These are phyloP conservation scores for Agrochola lota DNA, from an alignment of 2,888 invertebrate species.

Conservation along the genomic window DNA sequence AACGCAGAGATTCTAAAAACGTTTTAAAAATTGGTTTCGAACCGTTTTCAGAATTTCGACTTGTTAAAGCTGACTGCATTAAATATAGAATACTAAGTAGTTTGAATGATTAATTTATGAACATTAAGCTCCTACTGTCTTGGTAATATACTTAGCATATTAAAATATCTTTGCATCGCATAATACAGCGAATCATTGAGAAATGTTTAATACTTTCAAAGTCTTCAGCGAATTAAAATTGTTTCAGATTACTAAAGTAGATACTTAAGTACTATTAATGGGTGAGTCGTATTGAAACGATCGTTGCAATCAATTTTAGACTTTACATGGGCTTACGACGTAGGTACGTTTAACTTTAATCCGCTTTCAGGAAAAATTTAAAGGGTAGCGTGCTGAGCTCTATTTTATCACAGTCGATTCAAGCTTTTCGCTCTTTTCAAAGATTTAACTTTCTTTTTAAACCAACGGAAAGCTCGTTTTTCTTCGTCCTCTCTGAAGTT, in stretches of 20 bases:
- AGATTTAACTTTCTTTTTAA: constrained; percentile 36
- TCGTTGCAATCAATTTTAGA: constrained; percentile 28
- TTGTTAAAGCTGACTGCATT: background rate
- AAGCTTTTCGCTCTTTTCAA: constrained; percentile 21
- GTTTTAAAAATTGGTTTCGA: background rate
- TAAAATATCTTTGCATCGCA: background rate
- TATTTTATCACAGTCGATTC: constrained; percentile 36
- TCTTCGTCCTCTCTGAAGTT: constrained; percentile 40
- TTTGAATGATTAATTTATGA: background rate
- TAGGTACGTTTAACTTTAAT: constrained; percentile 21
- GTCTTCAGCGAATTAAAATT: background rate
- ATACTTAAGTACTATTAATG: background rate
- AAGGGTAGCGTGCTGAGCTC: constrained; percentile 19
- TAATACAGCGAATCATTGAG: background rate
- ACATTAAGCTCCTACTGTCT: background rate
- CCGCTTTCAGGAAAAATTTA: constrained; percentile 32
- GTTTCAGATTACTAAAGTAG: background rate
- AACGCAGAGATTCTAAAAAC: background rate
- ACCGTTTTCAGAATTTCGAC: background rate
- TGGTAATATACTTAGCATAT: background rate
- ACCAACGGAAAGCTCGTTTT: constrained; percentile 24
- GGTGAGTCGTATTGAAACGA: constrained; percentile 4
- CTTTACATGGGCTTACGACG: constrained; percentile 18
- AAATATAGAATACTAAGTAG: background rate
- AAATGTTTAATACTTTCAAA: background rate